Percentiles rank a stretch among this genome's conserved stretches.
These are phyloP conservation scores for Zele albiditarsus DNA, from an alignment of 2,888 invertebrate species.

Conservation along the genomic window DNA sequence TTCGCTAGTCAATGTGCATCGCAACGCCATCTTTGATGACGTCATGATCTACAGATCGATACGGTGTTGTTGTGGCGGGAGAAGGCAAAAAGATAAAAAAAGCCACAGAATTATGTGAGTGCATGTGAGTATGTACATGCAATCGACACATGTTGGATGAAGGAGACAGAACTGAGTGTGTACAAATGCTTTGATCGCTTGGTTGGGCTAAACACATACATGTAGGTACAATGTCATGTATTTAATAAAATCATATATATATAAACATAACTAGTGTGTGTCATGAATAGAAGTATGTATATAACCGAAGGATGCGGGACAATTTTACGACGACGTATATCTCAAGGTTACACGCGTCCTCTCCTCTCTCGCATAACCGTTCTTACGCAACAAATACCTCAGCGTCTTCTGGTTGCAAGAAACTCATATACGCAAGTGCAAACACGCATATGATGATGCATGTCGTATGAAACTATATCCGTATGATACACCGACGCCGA, in stretches of 20 bases:
- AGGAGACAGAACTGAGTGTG: no score
- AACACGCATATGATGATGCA: background rate
- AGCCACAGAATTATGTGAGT: background rate
- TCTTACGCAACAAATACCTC: slow-evolving; percentile 57
- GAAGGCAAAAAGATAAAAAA: background rate
- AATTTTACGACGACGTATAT: slow-evolving; percentile 46
- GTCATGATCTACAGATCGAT: slow-evolving; percentile 10
- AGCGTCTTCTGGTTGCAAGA: slow-evolving; percentile 17
- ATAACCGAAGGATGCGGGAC: slow-evolving; percentile 38
- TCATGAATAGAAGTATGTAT: slow-evolving; percentile 16
- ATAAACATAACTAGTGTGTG: no score
- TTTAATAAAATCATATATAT: background rate
- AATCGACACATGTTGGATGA: no score
- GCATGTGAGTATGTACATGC: no score
- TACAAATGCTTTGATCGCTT: no score
- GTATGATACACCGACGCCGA: no score
- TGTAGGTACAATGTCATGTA: no score
- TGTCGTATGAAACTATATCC: no score
- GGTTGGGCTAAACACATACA: no score
- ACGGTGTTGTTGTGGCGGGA: background rate
- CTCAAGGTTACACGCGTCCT: slow-evolving; percentile 56
- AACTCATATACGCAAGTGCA: background rate
- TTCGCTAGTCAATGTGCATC: background rate
- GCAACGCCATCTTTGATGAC: slow-evolving; percentile 14
- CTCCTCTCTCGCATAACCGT: slow-evolving; percentile 49